These are phyloP conservation scores for Pachypanchax playfairii DNA, from an alignment of 2,113 vertebrate genomes.

Conservation along the genomic window DNA sequence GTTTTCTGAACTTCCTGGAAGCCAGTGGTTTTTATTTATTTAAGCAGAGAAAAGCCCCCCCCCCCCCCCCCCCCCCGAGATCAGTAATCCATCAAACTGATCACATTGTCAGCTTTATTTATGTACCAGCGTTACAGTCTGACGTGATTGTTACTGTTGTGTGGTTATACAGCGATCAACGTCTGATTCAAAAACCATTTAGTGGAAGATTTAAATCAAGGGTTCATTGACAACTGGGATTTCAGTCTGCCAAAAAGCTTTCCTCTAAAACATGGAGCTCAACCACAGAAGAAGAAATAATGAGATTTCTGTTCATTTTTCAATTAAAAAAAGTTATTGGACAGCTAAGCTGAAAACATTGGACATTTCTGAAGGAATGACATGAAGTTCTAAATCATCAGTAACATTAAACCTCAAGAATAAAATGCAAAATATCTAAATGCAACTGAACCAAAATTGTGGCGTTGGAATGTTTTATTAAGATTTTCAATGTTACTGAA, in stretches of 20 bases:
- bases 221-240: slow-evolving; percentile 22
- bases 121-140: slow-evolving; percentile 14
- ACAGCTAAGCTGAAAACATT: neutral
- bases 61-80: slow-evolving; percentile 15
- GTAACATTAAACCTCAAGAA: neutral
- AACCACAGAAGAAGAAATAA: slow-evolving; percentile 14
- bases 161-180: slow-evolving; percentile 1
- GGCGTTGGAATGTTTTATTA: no score
- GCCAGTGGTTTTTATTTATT: slow-evolving; percentile 23
- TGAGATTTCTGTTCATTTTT: slow-evolving; percentile 1
- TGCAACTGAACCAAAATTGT: no score
- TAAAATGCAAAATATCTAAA: neutral
- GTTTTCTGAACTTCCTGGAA: slow-evolving; percentile 31
- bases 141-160: slow-evolving; percentile 5
- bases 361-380: neutral
- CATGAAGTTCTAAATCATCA: neutral
- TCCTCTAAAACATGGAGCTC: slow-evolving; percentile 6
- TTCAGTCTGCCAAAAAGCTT: slow-evolving; percentile 19
- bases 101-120: slow-evolving; percentile 18
- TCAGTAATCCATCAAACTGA: slow-evolving; percentile 33
- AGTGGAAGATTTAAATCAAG: slow-evolving; percentile 14
- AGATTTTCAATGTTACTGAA: no score
- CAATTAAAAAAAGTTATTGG: neutral
- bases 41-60: slow-evolving; percentile 25
- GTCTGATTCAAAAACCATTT: slow-evolving; percentile 10